These are phyloP conservation scores for Luperina testacea DNA, from an alignment of 2,888 invertebrate species.

Conservation along the genomic window DNA sequence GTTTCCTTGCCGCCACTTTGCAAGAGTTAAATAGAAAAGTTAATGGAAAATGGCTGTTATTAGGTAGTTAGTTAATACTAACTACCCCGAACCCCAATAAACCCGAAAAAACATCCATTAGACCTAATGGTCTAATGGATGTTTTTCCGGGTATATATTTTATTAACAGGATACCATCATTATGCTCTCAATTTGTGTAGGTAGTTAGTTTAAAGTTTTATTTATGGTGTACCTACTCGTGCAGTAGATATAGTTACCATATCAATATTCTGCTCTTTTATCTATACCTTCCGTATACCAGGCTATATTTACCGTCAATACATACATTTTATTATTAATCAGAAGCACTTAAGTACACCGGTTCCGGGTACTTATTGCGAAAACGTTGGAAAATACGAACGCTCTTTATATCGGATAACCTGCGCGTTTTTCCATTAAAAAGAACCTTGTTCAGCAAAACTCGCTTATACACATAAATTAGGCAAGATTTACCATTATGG, in stretches of 20 bases:
- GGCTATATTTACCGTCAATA: background rate
- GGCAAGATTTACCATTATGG: conserved; percentile 7
- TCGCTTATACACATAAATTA: conserved; percentile 16
- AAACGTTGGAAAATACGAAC: conserved; percentile 1
- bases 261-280: background rate
- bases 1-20: conserved; percentile 8
- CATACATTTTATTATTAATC: background rate
- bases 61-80: background rate
- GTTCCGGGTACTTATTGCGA: background rate
- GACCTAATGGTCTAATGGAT: background rate
- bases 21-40: background rate
- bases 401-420: background rate
- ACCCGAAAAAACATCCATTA: too few species aligned
- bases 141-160: background rate
- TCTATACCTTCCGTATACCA: background rate
- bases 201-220: background rate
- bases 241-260: background rate
- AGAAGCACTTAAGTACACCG: background rate
- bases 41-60: background rate
- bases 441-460: conserved; percentile 16
- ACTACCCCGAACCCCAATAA: too few species aligned
- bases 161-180: background rate
- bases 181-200: background rate
- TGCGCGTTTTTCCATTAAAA: conserved; percentile 12
- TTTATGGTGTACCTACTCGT: background rate